Base-by-base conservation (phyloP, 2,888 invertebrate species). In the Acanthosepion esculentum region DNA sequence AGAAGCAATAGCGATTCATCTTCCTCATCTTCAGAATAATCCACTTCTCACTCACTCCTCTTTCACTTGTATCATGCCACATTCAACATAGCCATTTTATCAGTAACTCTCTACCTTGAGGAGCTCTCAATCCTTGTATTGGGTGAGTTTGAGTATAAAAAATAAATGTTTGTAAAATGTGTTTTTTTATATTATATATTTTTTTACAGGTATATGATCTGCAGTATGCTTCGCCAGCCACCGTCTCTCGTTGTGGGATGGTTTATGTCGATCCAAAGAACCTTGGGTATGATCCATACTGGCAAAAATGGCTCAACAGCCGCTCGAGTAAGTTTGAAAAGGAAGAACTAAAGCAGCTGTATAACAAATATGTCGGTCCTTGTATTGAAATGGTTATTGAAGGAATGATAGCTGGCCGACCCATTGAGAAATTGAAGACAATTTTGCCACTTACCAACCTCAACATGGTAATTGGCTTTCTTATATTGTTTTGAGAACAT, bases 181-280 rank as follows among this genome's bases (percentile, higher is more conserved):
- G 78, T 78, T 33, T 78, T 78, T 78, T 78, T 2, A 78, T n/a
- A 33, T 78, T 78, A 10, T n/a, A n/a, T 78, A 33, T 78, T n/a
- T 48, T 48, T 26, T 95, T 95, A 23, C 95, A 98, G 98, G 98
- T 99, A 53, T 99, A 98, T 4, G 98, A 99, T 97, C 98, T 99
- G 95, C 98, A 98, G 97, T 99, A 98, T 96, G 99, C 99, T 0
- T 99, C 99, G 0, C 99, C 99, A 0, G 99, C 99, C 0, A 99
- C 99, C 0, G 99, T 99, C 7, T 99, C 99, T 0, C 98, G 99
- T 94, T 99, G 99, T 20, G 99, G 99, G 64, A 99, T 99, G 99
- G 99, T 99, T 23, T 99, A 98, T 96, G 99, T 99, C 0, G 99
- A 99, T 97, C 99, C 99, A 0, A 99, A 99, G 97, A 99, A 99